Percentiles rank a stretch among this genome's conserved stretches.
Evolutionary conservation across 2,113 vertebrate genomes (phyloP).

Genomic region (Hemibagrus wyckioides): DNA sequence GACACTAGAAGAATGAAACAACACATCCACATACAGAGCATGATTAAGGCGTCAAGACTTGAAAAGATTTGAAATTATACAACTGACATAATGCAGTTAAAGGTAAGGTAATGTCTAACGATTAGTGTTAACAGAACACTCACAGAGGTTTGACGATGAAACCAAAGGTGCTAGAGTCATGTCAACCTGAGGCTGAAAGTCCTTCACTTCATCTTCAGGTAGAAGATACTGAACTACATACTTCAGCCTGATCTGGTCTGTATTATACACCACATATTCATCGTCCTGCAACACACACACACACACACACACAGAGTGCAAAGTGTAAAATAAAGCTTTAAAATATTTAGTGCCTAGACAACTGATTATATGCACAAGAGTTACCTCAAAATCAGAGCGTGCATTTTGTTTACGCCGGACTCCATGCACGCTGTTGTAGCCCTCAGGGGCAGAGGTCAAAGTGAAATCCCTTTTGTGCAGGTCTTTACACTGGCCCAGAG

Average conservation of each 20-base stretch:
- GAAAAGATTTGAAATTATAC: not conserved
- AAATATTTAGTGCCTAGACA: slow-evolving; percentile 56
- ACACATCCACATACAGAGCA: not conserved
- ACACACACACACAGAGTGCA: not conserved
- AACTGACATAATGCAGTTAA: not conserved
- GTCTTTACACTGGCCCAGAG: slow-evolving; percentile 74
- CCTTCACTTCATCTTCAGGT: slow-evolving; percentile 69
- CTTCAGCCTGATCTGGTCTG: slow-evolving; percentile 81
- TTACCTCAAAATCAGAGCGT: slow-evolving; percentile 80
- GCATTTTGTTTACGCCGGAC: slow-evolving; percentile 50
- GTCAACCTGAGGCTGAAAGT: slow-evolving; percentile 64
- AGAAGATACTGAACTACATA: slow-evolving; percentile 80
- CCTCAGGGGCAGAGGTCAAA: slow-evolving; percentile 72
- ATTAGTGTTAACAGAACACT: slow-evolving; percentile 18
- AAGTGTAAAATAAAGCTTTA: slow-evolving; percentile 40
- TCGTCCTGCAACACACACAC: slow-evolving; percentile 73
- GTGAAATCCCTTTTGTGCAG: slow-evolving; percentile 64
- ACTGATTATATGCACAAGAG: not conserved
- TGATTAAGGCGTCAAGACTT: not conserved
- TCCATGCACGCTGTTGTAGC: slow-evolving; percentile 79
- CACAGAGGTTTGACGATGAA: slow-evolving; percentile 40
- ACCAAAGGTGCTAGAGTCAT: not conserved
- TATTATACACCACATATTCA: slow-evolving; percentile 85
- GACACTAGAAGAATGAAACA: slow-evolving; percentile 38
- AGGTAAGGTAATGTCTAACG: not conserved